These are phyloP conservation scores for Pachyseris speciosa DNA, from an alignment of 64 coral and sea anemone species.

Conservation along the genomic window DNA sequence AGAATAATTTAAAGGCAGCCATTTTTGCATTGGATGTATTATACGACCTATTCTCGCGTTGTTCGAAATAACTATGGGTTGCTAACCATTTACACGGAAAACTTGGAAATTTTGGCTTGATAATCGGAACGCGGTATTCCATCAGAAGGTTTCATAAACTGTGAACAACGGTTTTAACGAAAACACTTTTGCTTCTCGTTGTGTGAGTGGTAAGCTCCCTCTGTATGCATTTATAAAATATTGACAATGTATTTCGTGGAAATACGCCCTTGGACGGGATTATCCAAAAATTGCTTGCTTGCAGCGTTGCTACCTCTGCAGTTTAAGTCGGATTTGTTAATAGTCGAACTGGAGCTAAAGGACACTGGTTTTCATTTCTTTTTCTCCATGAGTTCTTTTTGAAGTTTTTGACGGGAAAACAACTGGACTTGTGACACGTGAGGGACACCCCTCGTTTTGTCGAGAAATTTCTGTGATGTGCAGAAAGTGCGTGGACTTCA, in stretches of 20 bases:
- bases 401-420: not conserved
- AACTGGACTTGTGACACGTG: too few species aligned
- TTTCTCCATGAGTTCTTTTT: not conserved
- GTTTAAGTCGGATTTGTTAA: not conserved
- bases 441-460: too few species aligned
- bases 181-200: not conserved
- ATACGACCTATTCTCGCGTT: too few species aligned
- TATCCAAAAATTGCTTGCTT: not conserved
- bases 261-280: not conserved
- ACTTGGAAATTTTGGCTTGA: too few species aligned
- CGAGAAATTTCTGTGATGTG: not conserved
- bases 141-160: too few species aligned
- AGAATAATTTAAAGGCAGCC: too few species aligned
- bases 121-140: too few species aligned
- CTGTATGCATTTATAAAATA: not conserved
- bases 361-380: not conserved
- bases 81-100: too few species aligned
- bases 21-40: too few species aligned
- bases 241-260: not conserved
- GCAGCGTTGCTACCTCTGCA: not conserved
- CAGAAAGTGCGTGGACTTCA: not conserved
- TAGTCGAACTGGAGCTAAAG: slow-evolving; percentile 9
- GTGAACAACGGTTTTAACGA: not conserved
- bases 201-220: not conserved
- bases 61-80: too few species aligned